Percentiles rank a stretch among this genome's conserved stretches.
phyloP scores from a whole-genome alignment of 2,797 vertebrate species.

The Zenarchopterus dispar region DNA sequence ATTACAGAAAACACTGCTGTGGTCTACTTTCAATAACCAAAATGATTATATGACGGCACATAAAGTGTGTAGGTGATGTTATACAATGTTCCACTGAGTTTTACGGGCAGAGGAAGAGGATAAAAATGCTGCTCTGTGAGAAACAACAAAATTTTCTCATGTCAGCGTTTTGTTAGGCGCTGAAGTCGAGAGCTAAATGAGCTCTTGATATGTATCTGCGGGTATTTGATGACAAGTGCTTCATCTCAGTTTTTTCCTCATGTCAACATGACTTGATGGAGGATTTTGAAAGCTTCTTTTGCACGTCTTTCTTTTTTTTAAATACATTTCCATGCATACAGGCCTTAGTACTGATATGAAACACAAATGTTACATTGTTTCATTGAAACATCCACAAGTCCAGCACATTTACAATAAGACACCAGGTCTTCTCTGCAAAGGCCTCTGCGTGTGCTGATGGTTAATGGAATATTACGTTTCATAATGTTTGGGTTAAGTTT shows the following conservation, averaged over 20 bases:
- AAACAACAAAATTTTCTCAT: slow-evolving; percentile 22
- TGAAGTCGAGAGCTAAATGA: neutral
- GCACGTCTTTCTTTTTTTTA: neutral
- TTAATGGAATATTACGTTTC: slow-evolving; percentile 43
- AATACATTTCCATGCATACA: neutral
- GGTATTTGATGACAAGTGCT: neutral
- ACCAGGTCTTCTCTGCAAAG: slow-evolving; percentile 22
- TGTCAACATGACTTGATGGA: neutral
- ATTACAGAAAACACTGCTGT: slow-evolving; percentile 16
- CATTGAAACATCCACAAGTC: neutral
- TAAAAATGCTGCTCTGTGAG: slow-evolving; percentile 32
- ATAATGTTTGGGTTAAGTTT: slow-evolving; percentile 48
- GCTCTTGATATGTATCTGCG: slow-evolving; percentile 18
- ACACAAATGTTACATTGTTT: neutral
- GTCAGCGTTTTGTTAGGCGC: slow-evolving; percentile 49
- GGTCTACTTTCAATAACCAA: slow-evolving; percentile 37
- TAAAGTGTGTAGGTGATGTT: slow-evolving; percentile 42
- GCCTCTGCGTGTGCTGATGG: neutral
- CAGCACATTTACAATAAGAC: slow-evolving; percentile 35
- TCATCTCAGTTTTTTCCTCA: neutral
- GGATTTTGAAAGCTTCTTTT: neutral
- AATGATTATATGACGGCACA: slow-evolving; percentile 11
- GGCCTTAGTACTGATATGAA: neutral
- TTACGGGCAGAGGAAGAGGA: slow-evolving; percentile 69
- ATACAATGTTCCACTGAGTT: slow-evolving; percentile 46